These are phyloP conservation scores for Apteryx mantelli DNA, from an alignment of 2,113 vertebrate species.

Conservation along the genomic window DNA sequence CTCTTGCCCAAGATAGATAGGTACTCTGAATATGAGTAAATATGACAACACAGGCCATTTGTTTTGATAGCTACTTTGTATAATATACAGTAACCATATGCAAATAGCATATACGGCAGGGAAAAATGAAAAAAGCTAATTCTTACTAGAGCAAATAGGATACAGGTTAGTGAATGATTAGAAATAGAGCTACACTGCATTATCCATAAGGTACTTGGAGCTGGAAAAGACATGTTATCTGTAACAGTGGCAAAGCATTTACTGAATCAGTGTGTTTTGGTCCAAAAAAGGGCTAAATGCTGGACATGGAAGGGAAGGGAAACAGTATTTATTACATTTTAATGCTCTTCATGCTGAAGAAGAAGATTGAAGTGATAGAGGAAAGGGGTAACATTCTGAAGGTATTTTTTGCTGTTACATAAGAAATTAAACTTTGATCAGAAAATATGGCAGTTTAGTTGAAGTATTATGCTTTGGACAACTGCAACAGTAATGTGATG, in stretches of 20 bases:
- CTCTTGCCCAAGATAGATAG: background rate
- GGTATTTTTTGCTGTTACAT: background rate
- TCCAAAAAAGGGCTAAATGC: background rate
- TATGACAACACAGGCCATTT: background rate
- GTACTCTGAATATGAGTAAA: background rate
- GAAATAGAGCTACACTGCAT: background rate
- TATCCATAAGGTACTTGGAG: background rate
- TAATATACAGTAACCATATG: background rate
- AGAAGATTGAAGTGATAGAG: background rate
- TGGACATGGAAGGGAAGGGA: background rate
- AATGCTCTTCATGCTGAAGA: background rate
- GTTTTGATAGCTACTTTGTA: background rate
- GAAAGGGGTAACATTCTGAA: background rate
- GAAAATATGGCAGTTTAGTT: background rate
- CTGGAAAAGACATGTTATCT: background rate
- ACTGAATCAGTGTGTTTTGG: slow-evolving; percentile 27
- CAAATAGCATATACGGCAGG: background rate
- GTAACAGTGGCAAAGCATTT: slow-evolving; percentile 12
- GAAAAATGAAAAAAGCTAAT: background rate
- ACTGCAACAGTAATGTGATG: background rate
- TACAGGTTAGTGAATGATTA: background rate
- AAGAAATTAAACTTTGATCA: background rate
- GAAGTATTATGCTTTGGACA: background rate
- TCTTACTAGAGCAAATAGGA: background rate
- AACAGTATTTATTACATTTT: slow-evolving; percentile 4